Percentiles rank a stretch among this genome's conserved stretches.
Evolutionary conservation across 2,113 vertebrate species (phyloP).

Genomic region (Reinhardtius hippoglossoides): DNA sequence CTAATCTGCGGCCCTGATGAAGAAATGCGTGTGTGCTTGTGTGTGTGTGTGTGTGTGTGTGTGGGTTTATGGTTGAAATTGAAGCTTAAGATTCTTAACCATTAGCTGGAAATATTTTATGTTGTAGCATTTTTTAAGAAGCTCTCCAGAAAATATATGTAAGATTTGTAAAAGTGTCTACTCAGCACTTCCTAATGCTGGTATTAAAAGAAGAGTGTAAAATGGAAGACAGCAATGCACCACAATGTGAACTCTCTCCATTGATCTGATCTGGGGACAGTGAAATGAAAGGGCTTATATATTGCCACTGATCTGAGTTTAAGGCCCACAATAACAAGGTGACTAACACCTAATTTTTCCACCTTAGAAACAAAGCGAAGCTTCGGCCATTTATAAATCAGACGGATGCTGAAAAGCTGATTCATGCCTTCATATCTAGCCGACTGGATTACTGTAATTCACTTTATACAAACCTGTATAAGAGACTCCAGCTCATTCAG

Average conservation of each 20-base stretch:
- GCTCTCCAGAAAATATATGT: background rate
- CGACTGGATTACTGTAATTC: no score
- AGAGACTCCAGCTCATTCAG: no score
- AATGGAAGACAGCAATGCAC: no score
- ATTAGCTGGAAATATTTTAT: background rate
- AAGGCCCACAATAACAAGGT: no score
- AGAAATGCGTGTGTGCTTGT: slow-evolving; percentile 34
- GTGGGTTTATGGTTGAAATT: background rate
- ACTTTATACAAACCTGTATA: no score
- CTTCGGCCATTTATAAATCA: no score
- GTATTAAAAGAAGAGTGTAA: background rate
- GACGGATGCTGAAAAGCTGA: no score
- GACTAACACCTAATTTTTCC: no score
- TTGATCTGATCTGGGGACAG: background rate
- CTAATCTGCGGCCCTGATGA: slow-evolving; percentile 69
- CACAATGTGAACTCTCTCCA: background rate
- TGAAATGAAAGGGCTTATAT: background rate
- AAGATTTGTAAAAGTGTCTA: no score
- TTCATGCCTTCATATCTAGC: no score
- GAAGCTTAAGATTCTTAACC: background rate
- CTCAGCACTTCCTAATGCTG: background rate
- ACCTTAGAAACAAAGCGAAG: no score
- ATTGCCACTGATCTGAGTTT: no score
- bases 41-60: slow-evolving; percentile 9
- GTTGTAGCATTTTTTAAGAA: background rate